phyloP scores from a whole-genome alignment of 2,113 vertebrate species.

The Poicephalus meyeri region DNA sequence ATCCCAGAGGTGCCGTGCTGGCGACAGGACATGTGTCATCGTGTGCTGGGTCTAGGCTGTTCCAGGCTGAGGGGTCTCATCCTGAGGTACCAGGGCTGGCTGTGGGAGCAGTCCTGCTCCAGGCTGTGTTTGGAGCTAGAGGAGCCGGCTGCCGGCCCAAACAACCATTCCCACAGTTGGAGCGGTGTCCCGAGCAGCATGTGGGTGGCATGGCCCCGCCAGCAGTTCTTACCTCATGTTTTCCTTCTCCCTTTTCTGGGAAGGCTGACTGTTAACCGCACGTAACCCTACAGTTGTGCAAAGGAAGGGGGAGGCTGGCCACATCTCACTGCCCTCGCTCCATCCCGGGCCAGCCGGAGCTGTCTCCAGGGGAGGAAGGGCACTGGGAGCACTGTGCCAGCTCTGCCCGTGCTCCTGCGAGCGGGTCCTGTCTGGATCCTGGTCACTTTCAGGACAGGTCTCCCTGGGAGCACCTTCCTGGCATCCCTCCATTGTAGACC shows the following conservation, averaged over 20 bases:
- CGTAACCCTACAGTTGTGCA: slow-evolving; percentile 13
- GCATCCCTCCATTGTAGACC: background rate
- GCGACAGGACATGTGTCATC: rapidly evolving
- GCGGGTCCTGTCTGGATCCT: rapidly evolving
- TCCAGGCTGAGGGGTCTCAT: background rate
- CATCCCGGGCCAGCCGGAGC: background rate
- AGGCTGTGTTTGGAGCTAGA: background rate
- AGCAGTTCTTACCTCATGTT: slow-evolving; percentile 48
- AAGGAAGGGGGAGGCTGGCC: background rate
- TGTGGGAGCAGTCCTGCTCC: background rate
- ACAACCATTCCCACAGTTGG: background rate
- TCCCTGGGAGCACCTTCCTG: background rate
- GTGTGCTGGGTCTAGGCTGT: background rate
- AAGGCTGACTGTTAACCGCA: slow-evolving; percentile 33
- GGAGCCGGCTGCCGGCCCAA: background rate
- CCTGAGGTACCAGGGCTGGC: background rate
- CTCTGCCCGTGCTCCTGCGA: rapidly evolving
- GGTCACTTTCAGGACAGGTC: rapidly evolving
- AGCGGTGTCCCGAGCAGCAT: background rate
- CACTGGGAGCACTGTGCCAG: rapidly evolving
- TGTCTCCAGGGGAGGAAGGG: background rate
- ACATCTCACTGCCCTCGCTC: background rate
- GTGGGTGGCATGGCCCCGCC: slow-evolving; percentile 47
- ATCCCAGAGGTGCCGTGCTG: background rate
- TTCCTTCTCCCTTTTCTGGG: slow-evolving; percentile 10